Percentiles rank a stretch among this genome's conserved stretches.
Evolutionary conservation across 1,140 invertebrate species (phyloP).

Genomic region (Habropoda laboriosa): DNA sequence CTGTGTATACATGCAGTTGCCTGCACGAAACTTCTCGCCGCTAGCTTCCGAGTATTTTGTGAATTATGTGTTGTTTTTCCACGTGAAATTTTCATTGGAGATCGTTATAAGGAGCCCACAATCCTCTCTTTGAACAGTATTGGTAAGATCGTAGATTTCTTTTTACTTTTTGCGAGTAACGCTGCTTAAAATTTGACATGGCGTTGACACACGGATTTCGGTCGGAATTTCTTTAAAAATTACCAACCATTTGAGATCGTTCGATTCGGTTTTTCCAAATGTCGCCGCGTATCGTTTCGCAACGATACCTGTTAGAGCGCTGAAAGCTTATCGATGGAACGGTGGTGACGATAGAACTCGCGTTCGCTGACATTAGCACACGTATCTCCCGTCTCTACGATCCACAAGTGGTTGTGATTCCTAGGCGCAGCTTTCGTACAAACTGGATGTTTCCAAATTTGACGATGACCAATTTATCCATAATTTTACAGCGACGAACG

Average conservation of each 20-base stretch:
- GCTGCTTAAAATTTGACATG: slow-evolving; percentile 60
- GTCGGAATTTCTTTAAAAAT: slow-evolving; percentile 17
- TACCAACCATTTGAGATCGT: not conserved
- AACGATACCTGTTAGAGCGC: not conserved
- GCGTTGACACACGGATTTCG: slow-evolving; percentile 60
- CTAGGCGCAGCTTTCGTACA: slow-evolving; percentile 9
- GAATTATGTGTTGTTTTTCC: slow-evolving; percentile 49
- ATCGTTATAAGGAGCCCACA: slow-evolving; percentile 5
- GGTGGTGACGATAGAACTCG: slow-evolving; percentile 1
- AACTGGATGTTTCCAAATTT: slow-evolving; percentile 30
- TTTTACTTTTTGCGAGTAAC: slow-evolving; percentile 56
- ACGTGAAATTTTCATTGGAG: slow-evolving; percentile 25
- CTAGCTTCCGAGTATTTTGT: slow-evolving; percentile 45
- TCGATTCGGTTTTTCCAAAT: not conserved
- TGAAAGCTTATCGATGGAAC: not conserved
- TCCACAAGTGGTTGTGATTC: slow-evolving; percentile 78
- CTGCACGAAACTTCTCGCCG: slow-evolving; percentile 64
- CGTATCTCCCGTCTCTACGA: slow-evolving; percentile 46
- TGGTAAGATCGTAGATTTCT: slow-evolving; percentile 63
- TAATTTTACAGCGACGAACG: not conserved
- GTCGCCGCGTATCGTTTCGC: no score
- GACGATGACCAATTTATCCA: not conserved
- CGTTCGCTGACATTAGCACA: slow-evolving; percentile 30
- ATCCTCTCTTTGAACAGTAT: slow-evolving; percentile 26
- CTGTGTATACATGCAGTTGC: slow-evolving; percentile 70